These are phyloP conservation scores for Hydractinia echinata DNA, from an alignment of 30 jellyfish, hydroid and myxozoan genomes.

Conservation along the genomic window DNA sequence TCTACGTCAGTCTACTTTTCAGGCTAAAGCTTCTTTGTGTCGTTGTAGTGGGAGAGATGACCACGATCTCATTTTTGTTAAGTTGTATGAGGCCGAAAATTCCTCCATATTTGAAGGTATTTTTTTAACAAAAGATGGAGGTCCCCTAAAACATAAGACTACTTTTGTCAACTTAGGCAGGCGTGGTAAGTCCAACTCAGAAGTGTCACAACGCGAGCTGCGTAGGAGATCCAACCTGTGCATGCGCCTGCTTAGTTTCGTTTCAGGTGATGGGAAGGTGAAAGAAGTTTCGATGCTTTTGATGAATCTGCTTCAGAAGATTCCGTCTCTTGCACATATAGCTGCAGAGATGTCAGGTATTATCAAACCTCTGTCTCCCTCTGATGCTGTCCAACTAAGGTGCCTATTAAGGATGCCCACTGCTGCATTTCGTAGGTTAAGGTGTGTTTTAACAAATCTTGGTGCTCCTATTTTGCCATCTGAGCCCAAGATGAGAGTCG, in stretches of 20 bases:
- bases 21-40: no score
- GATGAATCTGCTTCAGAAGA: background rate
- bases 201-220: background rate
- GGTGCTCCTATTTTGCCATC: background rate
- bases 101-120: no score
- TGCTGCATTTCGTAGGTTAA: slow-evolving; percentile 7
- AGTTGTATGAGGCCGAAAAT: no score
- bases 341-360: background rate
- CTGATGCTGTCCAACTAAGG: background rate
- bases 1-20: no score
- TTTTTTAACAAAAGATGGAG: no score
- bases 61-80: no score
- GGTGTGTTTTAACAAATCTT: background rate
- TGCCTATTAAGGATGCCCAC: background rate
- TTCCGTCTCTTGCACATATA: background rate
- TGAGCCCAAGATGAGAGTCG: slow-evolving; percentile 9
- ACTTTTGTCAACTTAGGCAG: background rate
- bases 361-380: background rate
- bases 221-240: slow-evolving; percentile 5
- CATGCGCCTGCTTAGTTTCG: background rate
- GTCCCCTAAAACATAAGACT: no score
- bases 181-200: background rate
- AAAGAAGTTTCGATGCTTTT: background rate
- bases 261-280: background rate
- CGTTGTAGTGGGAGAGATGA: no score